These are phyloP conservation scores for Mythimna ferrago DNA, from an alignment of 2,888 invertebrate genomes.

Conservation along the genomic window DNA sequence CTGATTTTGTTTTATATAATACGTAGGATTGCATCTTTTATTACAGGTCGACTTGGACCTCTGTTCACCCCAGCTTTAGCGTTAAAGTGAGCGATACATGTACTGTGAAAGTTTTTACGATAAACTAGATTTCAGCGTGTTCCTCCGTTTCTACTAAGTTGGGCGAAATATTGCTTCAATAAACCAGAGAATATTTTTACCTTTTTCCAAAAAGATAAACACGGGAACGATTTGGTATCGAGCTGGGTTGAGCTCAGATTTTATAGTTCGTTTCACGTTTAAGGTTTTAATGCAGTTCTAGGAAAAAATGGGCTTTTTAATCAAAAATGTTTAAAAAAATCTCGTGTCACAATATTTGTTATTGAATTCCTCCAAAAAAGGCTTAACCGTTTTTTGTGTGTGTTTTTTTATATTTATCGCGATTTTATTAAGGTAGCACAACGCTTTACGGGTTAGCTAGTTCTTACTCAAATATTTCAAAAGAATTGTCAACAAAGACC, in stretches of 20 bases:
- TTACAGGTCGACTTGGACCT: not conserved
- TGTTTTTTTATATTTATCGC: too few species aligned
- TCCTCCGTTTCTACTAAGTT: slow-evolving; percentile 55
- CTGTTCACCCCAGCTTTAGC: not conserved
- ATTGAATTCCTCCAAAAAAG: too few species aligned
- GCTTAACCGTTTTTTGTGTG: too few species aligned
- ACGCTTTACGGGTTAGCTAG: too few species aligned
- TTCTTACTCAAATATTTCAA: too few species aligned
- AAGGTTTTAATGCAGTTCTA: not conserved
- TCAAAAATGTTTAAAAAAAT: not conserved
- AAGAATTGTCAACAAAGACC: not conserved
- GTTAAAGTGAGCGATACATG: slow-evolving; percentile 48
- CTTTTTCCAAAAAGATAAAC: slow-evolving; percentile 46
- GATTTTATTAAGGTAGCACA: too few species aligned
- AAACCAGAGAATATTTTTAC: slow-evolving; percentile 60
- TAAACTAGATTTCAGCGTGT: slow-evolving; percentile 66
- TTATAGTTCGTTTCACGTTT: slow-evolving; percentile 22
- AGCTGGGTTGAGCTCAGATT: slow-evolving; percentile 20
- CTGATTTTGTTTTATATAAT: too few species aligned
- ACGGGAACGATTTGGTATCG: slow-evolving; percentile 37
- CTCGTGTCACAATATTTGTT: too few species aligned
- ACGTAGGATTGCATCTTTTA: not conserved
- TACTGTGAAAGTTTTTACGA: slow-evolving; percentile 60
- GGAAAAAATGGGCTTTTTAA: not conserved
- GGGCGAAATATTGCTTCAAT: slow-evolving; percentile 61